A percentile compares a stretch with the other conserved stretches of the same genome.
Conservation (phyloP, 1,140 invertebrate genomes). For the Monomorium pharaonis region DNA sequence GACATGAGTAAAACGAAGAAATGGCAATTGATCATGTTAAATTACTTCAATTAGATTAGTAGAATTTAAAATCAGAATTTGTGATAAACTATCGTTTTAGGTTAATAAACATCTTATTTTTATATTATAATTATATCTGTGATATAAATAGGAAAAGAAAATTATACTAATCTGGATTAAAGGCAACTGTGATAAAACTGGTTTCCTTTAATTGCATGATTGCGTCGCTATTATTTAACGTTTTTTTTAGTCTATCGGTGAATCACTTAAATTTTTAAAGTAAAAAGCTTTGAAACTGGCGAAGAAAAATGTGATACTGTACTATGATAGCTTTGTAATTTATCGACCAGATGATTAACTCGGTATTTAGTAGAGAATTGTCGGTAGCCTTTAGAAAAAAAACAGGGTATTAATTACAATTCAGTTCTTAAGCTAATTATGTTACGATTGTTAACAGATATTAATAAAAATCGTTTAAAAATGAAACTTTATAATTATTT, state of each 20-base stretch:
- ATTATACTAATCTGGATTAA: not conserved
- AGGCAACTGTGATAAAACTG: not conserved
- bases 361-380: not conserved
- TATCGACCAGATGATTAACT: not conserved
- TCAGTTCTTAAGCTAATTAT: not conserved
- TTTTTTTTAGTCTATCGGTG: not conserved
- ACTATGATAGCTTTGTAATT: not conserved
- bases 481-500: not conserved
- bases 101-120: not conserved
- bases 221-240: not conserved
- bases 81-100: not conserved
- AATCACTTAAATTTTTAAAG: not conserved
- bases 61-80: not conserved
- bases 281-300: not conserved
- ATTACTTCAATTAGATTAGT: not conserved
- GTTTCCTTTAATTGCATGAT: not conserved
- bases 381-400: not conserved
- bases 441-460: not conserved
- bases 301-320: not conserved
- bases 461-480: not conserved
- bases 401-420: not conserved
- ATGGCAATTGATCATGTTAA: not conserved
- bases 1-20: not conserved
- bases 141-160: not conserved
- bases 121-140: not conserved